A percentile compares a stretch with the other conserved stretches of the same genome.
Evolutionary conservation across 2,888 invertebrate genomes (phyloP).

Genomic region (Leptopilina myrica): DNA sequence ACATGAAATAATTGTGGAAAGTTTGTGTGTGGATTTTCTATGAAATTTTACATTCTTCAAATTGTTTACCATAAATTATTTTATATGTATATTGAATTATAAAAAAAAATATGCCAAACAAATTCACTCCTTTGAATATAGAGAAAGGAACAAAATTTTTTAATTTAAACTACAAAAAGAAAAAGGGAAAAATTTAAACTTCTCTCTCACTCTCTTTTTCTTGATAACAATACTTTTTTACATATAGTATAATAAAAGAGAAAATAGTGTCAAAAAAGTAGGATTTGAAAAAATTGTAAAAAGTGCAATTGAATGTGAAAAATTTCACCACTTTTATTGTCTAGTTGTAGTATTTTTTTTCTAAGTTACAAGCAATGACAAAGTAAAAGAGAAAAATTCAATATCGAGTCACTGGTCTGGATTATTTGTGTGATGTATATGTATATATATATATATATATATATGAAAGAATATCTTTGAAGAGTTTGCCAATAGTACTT

Average conservation of each 20-base stretch:
- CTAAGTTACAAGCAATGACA: slow-evolving; percentile 25
- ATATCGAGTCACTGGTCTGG: slow-evolving; percentile 27
- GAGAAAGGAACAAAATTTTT: background rate
- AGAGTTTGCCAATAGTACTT: slow-evolving; percentile 26
- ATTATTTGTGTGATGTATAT: slow-evolving; percentile 7
- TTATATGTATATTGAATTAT: background rate
- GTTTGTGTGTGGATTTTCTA: background rate
- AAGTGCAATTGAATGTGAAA: background rate
- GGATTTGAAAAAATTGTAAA: background rate
- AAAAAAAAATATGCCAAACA: background rate
- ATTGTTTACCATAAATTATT: background rate
- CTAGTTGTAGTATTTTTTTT: slow-evolving; percentile 11
- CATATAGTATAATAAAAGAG: too few relatives aligned
- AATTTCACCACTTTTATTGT: background rate
- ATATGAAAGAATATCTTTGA: slow-evolving; percentile 34
- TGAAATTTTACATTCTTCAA: background rate
- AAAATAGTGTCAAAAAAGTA: too few relatives aligned
- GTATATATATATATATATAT: too few relatives aligned
- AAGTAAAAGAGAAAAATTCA: slow-evolving; percentile 16
- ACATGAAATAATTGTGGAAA: background rate
- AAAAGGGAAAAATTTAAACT: too few relatives aligned
- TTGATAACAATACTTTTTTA: too few relatives aligned
- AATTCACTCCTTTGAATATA: too few relatives aligned
- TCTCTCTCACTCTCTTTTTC: too few relatives aligned
- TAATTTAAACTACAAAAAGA: background rate